Evolutionary conservation across 2,113 vertebrate genomes (phyloP), one percentile per base, ranked within the genome.

Genomic region (Ivindomyrus marchei): DNA sequence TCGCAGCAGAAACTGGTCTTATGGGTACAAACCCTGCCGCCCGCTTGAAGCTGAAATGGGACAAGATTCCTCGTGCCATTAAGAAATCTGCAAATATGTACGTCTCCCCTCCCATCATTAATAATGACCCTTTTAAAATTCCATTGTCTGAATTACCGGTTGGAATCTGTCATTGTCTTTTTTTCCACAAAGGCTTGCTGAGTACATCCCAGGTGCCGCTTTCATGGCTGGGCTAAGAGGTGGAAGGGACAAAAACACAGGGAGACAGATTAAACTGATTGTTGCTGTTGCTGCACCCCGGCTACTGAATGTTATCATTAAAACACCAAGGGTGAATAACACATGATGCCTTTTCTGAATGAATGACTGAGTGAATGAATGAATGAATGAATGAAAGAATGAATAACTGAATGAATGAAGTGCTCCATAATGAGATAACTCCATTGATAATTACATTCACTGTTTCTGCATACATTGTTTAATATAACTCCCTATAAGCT

Each of bases 1-100:
- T n/a, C n/a, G n/a, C n/a, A n/a, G n/a, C n/a, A n/a, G n/a, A 87
- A 89, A 96, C 94, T 6, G 97, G 97, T 88, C 89, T 92, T 24
- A 92, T 96, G 85, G 94, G 94, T 88, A 80, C 39, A 58, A 94
- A 92, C 36, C 95, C 95, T 88, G 97, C 97, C 88, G 91, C 91
- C 19, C 96, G 96, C 70, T 0, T 96, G 88, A 96, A 94, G 91
- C 0, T 95, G 46, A 21, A 92, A 2, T 97, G 96, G 95, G 91
- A 93, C 7, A 92, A 87, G 90, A 74, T 96, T 19, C 94, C 96
- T 50, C 88, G 92, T 45, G 45, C 47, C 1, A 0, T 96, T 15
- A 94, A 52, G 89, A 90, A 13, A 56, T 17, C 92, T 2, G 91
- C 90, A 66, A 89, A 94, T 86, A n/a, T 90, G 97, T 98, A 95